Conservation (phyloP, 2,888 invertebrate species). For the Camptogramma bilineatum region DNA sequence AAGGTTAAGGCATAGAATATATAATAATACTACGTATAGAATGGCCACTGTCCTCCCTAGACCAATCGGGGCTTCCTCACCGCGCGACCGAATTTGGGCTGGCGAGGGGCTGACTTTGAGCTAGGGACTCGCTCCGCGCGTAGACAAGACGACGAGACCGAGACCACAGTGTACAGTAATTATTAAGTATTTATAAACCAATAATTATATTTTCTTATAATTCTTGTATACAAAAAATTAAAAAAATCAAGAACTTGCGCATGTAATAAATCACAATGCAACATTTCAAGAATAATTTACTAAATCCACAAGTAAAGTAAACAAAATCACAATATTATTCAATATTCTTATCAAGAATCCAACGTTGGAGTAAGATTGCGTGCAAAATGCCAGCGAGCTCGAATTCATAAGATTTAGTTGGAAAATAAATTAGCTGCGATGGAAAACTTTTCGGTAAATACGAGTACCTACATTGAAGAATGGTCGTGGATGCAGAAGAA, state of each 20-base stretch:
- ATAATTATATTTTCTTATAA: too few species aligned
- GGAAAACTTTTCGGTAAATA: constrained; percentile 81
- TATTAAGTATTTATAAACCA: too few species aligned
- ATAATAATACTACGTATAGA: too few species aligned
- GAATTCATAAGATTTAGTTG: constrained; percentile 81
- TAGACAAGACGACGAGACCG: too few species aligned
- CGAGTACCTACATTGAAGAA: constrained; percentile 42
- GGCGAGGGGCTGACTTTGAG: too few species aligned
- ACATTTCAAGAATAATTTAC: constrained; percentile 15
- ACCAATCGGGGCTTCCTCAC: too few species aligned
- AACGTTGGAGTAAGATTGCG: constrained; percentile 79
- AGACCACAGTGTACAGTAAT: too few species aligned
- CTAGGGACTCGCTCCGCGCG: too few species aligned
- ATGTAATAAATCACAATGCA: constrained; percentile 16
- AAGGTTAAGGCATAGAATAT: too few species aligned
- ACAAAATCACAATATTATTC: constrained; percentile 61
- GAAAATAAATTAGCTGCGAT: constrained; percentile 82
- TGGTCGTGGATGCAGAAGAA: constrained; percentile 1
- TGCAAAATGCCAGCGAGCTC: constrained; percentile 73
- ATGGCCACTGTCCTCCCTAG: too few species aligned
- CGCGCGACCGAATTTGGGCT: too few species aligned
- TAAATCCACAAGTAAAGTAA: constrained; percentile 21
- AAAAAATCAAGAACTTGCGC: neutral
- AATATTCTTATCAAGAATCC: constrained; percentile 78
- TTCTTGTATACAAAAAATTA: neutral